Evolutionary conservation across 2,888 invertebrate species (phyloP), one percentile per base, ranked within the genome.

Genomic region (Osmoderma eremita): DNA sequence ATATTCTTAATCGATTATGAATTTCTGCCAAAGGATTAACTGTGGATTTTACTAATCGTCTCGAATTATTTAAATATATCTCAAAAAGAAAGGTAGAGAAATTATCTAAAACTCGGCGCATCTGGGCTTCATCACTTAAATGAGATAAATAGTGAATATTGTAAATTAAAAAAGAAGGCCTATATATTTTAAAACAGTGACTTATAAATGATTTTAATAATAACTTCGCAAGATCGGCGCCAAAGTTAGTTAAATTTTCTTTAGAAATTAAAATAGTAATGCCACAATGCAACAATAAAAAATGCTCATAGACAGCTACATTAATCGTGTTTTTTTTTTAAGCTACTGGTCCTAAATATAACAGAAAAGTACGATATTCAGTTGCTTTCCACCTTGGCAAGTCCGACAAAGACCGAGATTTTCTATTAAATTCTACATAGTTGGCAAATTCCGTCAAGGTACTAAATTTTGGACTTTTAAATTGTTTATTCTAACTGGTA

Each of bases 341-440:
- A 18, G 65, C 65, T 17, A 70, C 54, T 24, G 63, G 68, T 20
- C 69, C 69, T 20, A 62, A 38, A 53, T 72, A 72, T 20, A 70
- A 58, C 42, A 72, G 58, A 63, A 72, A 68, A 18, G 45, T 54
- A 1, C 67, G 41, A 36, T 42, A 69, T 61, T 72, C 70, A 2
- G 71, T 71, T 22, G 70, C 72, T 63, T 72, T 72, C 68, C 68
- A 70, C n/a, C 69, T 49, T 18, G 68, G 54, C 48, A 71, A 45
- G 39, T 72, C 71, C 63, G 48, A n/a, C 61, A 54, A 22, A 62
- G 10, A 18, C 2, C 30, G 30, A 6, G 30, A 30, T 30, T 30
- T 30, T 30, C 30, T 30, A 30, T n/a, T n/a, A n/a, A n/a, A n/a
- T n/a, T n/a, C n/a, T n/a, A 30, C 10, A 6, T 30, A 30, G 8